Percentiles rank a stretch among this genome's conserved stretches.
phyloP scores from a whole-genome alignment of 2,797 vertebrate genomes.

The Hapalemur alaotrensis region DNA sequence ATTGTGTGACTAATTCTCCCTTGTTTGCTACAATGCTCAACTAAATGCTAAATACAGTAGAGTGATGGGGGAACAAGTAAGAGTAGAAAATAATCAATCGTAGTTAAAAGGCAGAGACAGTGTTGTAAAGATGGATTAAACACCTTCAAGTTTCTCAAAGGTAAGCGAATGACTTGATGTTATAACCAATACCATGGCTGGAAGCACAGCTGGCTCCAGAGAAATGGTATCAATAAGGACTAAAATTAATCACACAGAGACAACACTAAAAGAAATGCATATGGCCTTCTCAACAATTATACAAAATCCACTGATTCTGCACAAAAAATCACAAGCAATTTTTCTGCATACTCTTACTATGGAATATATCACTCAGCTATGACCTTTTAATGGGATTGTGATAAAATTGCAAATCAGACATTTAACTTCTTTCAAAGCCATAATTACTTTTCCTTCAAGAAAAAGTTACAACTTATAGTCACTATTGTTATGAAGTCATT shows the following conservation, averaged over 20 bases:
- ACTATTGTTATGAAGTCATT: neutral
- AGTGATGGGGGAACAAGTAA: neutral
- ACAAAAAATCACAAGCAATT: slow-evolving; percentile 44
- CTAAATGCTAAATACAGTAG: neutral
- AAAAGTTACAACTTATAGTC: neutral
- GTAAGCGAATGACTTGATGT: neutral
- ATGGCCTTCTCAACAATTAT: neutral
- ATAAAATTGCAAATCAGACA: neutral
- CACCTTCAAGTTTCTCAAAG: slow-evolving; percentile 43
- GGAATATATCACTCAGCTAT: neutral
- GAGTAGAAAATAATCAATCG: neutral
- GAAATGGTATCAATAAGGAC: neutral
- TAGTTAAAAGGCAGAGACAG: neutral
- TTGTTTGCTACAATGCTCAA: neutral
- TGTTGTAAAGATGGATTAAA: slow-evolving; percentile 18
- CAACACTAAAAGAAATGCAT: neutral
- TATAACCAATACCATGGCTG: neutral
- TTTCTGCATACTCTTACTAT: neutral
- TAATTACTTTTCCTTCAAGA: neutral
- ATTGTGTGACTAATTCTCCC: neutral
- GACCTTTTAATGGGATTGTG: neutral
- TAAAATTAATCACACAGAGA: neutral
- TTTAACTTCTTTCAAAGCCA: neutral
- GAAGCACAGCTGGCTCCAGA: neutral
- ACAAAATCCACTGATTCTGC: neutral